Percentiles rank a stretch among this genome's conserved stretches.
These are phyloP conservation scores for Himantopus leucocephalus DNA, from an alignment of 2,113 vertebrate species.

Conservation along the genomic window DNA sequence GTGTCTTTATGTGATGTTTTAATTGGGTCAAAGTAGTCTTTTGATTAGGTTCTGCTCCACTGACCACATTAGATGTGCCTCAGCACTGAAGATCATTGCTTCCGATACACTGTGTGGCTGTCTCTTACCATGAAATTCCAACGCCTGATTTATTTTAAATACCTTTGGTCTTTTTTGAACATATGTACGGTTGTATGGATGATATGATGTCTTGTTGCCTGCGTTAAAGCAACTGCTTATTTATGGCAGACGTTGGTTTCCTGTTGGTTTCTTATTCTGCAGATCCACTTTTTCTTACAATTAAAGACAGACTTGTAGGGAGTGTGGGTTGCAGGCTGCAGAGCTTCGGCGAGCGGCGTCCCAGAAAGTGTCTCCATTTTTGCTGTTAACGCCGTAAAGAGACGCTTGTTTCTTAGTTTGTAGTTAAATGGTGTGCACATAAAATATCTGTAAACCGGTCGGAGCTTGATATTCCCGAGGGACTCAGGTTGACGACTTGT, in stretches of 20 bases:
- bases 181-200: not conserved
- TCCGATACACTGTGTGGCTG: not conserved
- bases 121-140: not conserved
- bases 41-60: slow-evolving; percentile 17
- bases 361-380: not conserved
- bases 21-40: slow-evolving; percentile 37
- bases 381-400: not conserved
- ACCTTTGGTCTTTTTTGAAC: not conserved
- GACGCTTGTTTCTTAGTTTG: not conserved
- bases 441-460: not conserved
- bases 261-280: not conserved
- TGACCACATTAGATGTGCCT: slow-evolving; percentile 14
- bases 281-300: not conserved
- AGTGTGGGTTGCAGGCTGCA: not conserved
- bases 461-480: not conserved
- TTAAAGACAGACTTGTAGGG: not conserved
- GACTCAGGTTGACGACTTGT: not conserved
- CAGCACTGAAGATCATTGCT: not conserved
- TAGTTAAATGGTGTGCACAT: not conserved
- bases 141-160: not conserved
- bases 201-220: not conserved
- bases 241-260: not conserved
- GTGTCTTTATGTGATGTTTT: slow-evolving; percentile 14
- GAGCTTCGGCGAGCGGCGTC: not conserved
- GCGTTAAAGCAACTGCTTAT: not conserved